A percentile compares a stretch with the other conserved stretches of the same genome.
Evolutionary conservation across 2,797 vertebrate genomes (phyloP).

Genomic region (Coilia nasus): DNA sequence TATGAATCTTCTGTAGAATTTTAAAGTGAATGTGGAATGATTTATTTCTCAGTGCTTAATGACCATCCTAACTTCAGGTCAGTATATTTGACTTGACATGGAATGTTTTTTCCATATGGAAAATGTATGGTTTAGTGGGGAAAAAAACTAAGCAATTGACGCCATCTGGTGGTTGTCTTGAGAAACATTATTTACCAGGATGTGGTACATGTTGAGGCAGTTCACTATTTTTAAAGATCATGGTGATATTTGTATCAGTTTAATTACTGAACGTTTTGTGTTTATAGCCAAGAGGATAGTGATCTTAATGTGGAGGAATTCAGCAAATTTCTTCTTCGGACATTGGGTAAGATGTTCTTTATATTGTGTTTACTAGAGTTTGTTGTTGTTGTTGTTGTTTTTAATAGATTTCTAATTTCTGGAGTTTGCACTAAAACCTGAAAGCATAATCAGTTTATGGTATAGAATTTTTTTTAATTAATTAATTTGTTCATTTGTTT

Average conservation of each 20-base stretch:
- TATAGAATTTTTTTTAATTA: not conserved
- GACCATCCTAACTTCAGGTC: not conserved
- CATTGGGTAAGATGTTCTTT: conserved; percentile 77
- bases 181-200: not conserved
- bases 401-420: not conserved
- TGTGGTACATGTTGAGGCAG: not conserved
- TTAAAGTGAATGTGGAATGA: not conserved
- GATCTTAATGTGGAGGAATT: conserved; percentile 81
- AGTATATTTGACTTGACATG: not conserved
- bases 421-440: too few relatives aligned
- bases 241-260: not conserved
- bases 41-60: not conserved
- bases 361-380: not conserved
- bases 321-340: conserved; percentile 82
- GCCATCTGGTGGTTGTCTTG: not conserved
- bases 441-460: too few relatives aligned
- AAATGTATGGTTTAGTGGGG: not conserved
- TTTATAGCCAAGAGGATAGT: conserved; percentile 73
- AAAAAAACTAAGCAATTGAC: not conserved
- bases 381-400: too few relatives aligned
- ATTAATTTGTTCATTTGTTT: not conserved
- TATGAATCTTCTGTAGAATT: not conserved
- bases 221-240: not conserved
- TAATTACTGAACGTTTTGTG: not conserved
- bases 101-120: not conserved